A percentile compares a stretch with the other conserved stretches of the same genome.
These are phyloP conservation scores for Myxocyprinus asiaticus DNA, from an alignment of 2,113 vertebrate genomes.

Conservation along the genomic window DNA sequence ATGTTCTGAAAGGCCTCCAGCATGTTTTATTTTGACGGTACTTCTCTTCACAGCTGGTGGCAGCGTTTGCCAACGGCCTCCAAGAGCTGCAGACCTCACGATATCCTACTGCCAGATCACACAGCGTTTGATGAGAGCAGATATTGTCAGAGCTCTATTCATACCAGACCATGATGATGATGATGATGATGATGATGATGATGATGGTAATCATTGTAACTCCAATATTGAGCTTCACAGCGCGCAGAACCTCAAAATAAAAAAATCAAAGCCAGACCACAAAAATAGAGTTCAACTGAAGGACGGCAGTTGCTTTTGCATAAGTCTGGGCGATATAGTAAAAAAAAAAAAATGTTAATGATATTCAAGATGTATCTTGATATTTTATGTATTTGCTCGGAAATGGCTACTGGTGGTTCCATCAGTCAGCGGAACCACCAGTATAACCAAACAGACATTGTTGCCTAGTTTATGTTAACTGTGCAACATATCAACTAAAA, in stretches of 20 bases:
- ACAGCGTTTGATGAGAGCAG: not conserved
- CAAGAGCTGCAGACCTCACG: conserved; percentile 23
- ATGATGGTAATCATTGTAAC: not conserved
- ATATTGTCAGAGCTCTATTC: conserved; percentile 33
- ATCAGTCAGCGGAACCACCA: no score
- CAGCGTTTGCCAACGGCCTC: conserved; percentile 29
- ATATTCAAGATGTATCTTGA: not conserved
- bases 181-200: conserved; percentile 51
- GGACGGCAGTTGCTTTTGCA: conserved; percentile 20
- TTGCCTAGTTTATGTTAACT: no score
- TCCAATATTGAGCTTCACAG: conserved; percentile 39
- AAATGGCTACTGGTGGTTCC: no score
- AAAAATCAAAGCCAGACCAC: conserved; percentile 31
- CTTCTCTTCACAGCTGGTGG: conserved; percentile 38
- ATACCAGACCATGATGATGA: conserved; percentile 42
- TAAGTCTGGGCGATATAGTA: no score
- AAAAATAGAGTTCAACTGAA: conserved; percentile 41
- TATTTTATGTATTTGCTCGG: not conserved
- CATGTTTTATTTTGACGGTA: conserved; percentile 7
- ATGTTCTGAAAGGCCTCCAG: conserved; percentile 11
- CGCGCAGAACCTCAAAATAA: conserved; percentile 16
- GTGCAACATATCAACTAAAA: no score
- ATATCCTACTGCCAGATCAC: conserved; percentile 23
- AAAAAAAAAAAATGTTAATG: no score
- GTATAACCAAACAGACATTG: no score